Conservation (phyloP, 1,140 invertebrate genomes). For the Ladona fulva region DNA sequence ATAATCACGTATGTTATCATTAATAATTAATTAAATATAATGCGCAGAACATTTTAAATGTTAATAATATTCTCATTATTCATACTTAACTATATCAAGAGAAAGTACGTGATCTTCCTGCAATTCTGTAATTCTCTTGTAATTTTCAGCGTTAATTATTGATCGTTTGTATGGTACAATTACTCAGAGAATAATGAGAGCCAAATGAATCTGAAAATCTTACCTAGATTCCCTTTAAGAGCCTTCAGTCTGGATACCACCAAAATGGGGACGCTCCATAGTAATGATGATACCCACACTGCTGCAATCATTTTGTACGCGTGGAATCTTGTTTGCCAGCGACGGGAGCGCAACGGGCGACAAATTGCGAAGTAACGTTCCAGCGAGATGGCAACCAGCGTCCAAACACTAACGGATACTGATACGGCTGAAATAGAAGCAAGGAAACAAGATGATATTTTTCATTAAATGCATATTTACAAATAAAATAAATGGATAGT, state of each 20-base stretch:
- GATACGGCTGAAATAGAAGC: slow-evolving; percentile 56
- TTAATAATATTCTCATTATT: too few relatives aligned
- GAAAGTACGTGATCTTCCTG: too few relatives aligned
- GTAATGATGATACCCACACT: slow-evolving; percentile 61
- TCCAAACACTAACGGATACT: slow-evolving; percentile 81
- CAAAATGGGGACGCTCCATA: slow-evolving; percentile 61
- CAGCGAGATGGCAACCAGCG: slow-evolving; percentile 78
- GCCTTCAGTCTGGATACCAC: slow-evolving; percentile 53
- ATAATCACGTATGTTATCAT: too few relatives aligned
- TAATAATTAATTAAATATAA: too few relatives aligned
- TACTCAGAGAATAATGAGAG: too few relatives aligned
- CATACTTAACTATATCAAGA: too few relatives aligned
- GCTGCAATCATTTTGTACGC: slow-evolving; percentile 78
- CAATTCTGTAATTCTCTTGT: too few relatives aligned
- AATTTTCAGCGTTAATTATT: too few relatives aligned
- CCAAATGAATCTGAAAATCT: too few relatives aligned
- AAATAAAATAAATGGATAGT: not conserved
- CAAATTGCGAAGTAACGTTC: slow-evolving; percentile 90
- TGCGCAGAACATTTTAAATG: too few relatives aligned
- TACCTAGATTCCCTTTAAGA: slow-evolving; percentile 22
- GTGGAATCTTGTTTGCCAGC: slow-evolving; percentile 84
- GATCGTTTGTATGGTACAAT: too few relatives aligned
- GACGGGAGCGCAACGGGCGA: slow-evolving; percentile 68
- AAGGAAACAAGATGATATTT: slow-evolving; percentile 9
- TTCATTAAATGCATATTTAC: not conserved